A percentile compares a stretch with the other conserved stretches of the same genome.
Evolutionary conservation across 2,113 vertebrate species (phyloP).

Genomic region (Epinephelus lanceolatus): DNA sequence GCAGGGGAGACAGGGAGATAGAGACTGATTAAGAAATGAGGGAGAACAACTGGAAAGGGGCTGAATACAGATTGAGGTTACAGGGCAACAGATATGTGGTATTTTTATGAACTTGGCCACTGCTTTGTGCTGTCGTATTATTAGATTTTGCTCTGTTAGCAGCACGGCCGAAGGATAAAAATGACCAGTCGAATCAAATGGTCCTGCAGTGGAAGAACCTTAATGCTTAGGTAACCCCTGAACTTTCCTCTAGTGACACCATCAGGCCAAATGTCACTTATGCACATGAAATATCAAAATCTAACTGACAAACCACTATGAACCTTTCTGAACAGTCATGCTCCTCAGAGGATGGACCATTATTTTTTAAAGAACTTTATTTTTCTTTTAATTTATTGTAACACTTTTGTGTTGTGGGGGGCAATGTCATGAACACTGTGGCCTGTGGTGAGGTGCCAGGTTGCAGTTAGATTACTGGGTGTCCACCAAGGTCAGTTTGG

Average conservation of each 20-base stretch:
- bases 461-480: too few species aligned
- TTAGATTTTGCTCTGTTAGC: background rate
- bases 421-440: too few species aligned
- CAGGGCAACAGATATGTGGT: background rate
- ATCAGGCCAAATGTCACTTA: background rate
- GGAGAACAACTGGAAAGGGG: background rate
- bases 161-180: too few species aligned
- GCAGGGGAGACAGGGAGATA: background rate
- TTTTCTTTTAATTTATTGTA: background rate
- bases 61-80: background rate
- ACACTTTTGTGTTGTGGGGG: background rate
- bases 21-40: conserved; percentile 1
- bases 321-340: background rate
- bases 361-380: background rate
- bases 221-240: background rate
- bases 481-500: background rate
- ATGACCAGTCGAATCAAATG: background rate
- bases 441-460: too few species aligned
- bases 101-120: background rate
- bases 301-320: background rate
- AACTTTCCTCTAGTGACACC: conserved; percentile 5
- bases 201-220: background rate
- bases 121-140: background rate
- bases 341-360: background rate
- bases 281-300: background rate